These are phyloP conservation scores for Strix occidentalis DNA, from an alignment of 2,797 vertebrate species.

Conservation along the genomic window DNA sequence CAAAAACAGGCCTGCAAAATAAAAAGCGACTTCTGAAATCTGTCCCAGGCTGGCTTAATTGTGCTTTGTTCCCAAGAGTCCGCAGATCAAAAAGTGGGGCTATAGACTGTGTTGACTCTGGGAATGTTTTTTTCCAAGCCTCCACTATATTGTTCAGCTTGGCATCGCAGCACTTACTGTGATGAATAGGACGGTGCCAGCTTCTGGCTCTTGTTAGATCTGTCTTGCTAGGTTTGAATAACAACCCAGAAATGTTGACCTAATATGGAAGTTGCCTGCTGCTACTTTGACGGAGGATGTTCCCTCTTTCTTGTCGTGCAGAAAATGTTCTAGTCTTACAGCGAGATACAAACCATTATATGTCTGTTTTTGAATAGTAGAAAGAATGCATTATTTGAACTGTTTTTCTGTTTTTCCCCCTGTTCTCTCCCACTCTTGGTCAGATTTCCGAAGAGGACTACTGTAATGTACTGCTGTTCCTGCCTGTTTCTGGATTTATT, in stretches of 20 bases:
- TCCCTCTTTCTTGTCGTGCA: conserved; percentile 22
- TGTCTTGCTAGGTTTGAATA: conserved; percentile 37
- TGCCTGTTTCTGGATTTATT: not conserved
- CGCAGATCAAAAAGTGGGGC: not conserved
- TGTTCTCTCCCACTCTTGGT: not conserved
- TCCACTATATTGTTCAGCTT: not conserved
- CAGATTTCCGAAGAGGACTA: not conserved
- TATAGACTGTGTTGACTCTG: conserved; percentile 3
- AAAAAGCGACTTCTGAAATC: not conserved
- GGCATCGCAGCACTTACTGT: not conserved
- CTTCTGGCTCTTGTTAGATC: conserved; percentile 34
- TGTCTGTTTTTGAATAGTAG: not conserved
- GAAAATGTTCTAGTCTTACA: conserved; percentile 4
- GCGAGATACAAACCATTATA: conserved; percentile 13
- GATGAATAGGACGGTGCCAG: conserved; percentile 2
- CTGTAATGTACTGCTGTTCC: not conserved
- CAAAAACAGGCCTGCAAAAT: not conserved
- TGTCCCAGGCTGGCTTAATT: not conserved
- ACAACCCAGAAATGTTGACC: conserved; percentile 43
- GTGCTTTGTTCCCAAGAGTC: not conserved
- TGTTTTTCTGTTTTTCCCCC: not conserved
- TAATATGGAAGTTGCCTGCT: conserved; percentile 63
- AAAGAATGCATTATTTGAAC: conserved; percentile 12
- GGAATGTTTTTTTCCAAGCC: conserved; percentile 1
- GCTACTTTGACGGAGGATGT: conserved; percentile 29